Evolutionary conservation across 2,113 vertebrate genomes (phyloP).

Genomic region (Gadus macrocephalus): DNA sequence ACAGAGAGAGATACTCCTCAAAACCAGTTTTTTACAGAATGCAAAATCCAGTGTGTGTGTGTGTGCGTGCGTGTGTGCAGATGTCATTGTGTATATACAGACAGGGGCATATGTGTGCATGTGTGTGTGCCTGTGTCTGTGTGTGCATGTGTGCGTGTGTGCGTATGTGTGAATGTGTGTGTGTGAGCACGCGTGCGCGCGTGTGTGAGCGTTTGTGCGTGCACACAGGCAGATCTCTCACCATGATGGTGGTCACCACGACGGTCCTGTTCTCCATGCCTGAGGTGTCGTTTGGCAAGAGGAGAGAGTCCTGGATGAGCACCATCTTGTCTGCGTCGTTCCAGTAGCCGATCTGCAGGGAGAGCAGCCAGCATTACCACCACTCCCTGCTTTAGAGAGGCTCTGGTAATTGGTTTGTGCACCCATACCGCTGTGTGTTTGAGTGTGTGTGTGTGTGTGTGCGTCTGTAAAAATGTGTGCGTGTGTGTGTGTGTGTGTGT

Average conservation of each 20-base stretch:
- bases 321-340: conserved; percentile 96
- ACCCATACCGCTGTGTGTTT: too few species aligned
- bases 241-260: conserved; percentile 97
- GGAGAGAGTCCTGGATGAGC: conserved; percentile 90
- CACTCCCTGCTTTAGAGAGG: too few species aligned
- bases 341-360: conserved; percentile 93
- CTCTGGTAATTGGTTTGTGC: too few species aligned
- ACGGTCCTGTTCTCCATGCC: conserved; percentile 96
- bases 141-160: neutral
- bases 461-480: too few species aligned
- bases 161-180: conserved; percentile 1
- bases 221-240: conserved; percentile 65
- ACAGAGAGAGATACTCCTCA: too few species aligned
- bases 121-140: neutral
- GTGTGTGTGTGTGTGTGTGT: too few species aligned
- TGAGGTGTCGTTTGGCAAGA: conserved; percentile 90
- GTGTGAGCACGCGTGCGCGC: conserved; percentile 11
- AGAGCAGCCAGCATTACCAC: neutral
- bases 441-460: too few species aligned
- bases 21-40: too few species aligned
- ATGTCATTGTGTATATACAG: too few species aligned
- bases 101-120: neutral
- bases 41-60: too few species aligned
- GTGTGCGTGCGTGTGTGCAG: too few species aligned
- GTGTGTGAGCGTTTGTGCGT: conserved; percentile 2